Conservation (phyloP, 2,888 invertebrate genomes). For the Cerastis leucographa region DNA sequence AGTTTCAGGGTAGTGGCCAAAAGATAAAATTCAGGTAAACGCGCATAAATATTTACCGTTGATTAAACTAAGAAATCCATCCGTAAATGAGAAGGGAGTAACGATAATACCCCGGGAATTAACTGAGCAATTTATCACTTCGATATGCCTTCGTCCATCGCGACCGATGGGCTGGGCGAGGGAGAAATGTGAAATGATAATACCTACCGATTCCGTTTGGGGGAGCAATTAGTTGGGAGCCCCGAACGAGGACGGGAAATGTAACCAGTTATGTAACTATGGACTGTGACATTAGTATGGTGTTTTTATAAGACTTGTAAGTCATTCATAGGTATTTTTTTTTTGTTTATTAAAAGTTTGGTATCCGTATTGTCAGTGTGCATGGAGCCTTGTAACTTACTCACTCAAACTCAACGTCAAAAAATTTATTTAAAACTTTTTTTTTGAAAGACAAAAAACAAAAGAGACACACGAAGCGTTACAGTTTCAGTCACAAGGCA, state of each 20-base stretch:
- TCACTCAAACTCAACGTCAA: too few relatives aligned
- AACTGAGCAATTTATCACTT: constrained; percentile 52
- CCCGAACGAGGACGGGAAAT: constrained; percentile 20
- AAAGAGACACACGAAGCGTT: too few relatives aligned
- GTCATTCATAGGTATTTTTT: too few relatives aligned
- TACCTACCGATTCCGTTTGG: constrained; percentile 22
- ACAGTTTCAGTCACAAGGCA: too few relatives aligned
- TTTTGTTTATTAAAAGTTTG: too few relatives aligned
- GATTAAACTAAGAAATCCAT: constrained; percentile 15
- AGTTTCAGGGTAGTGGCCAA: neutral
- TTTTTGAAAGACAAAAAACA: too few relatives aligned
- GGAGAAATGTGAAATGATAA: constrained; percentile 53
- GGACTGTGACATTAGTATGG: neutral
- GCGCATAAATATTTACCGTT: neutral
- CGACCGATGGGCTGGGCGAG: constrained; percentile 1
- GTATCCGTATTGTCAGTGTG: too few relatives aligned
- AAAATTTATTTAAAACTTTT: too few relatives aligned
- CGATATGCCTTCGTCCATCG: constrained; percentile 36
- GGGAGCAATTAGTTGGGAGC: constrained; percentile 47
- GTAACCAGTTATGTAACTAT: neutral
- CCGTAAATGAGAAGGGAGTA: constrained; percentile 22
- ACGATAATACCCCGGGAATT: constrained; percentile 38
- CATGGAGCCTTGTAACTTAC: too few relatives aligned
- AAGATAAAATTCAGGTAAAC: neutral
- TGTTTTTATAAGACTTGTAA: neutral